These are phyloP conservation scores for Danio choprae DNA, from an alignment of 2,797 vertebrate genomes.

Conservation along the genomic window DNA sequence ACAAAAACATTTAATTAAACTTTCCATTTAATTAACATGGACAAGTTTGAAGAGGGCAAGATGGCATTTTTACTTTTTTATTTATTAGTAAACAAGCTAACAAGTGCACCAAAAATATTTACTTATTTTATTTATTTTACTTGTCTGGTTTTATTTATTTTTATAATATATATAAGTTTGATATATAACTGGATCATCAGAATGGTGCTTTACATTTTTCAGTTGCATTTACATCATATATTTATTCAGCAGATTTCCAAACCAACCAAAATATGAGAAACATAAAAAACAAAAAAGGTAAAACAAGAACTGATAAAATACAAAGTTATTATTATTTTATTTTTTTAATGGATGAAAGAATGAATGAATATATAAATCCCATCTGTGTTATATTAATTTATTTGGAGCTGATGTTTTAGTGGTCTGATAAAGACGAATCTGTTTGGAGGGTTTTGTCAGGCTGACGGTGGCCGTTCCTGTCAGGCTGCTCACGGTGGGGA, in stretches of 20 bases:
- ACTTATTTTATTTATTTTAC: too few relatives aligned
- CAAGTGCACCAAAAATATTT: too few relatives aligned
- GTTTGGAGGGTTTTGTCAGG: not conserved
- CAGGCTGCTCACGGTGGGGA: conserved; percentile 50
- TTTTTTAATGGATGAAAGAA: too few relatives aligned
- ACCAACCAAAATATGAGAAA: not conserved
- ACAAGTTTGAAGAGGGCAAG: too few relatives aligned
- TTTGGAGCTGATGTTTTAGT: not conserved
- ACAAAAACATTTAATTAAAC: too few relatives aligned
- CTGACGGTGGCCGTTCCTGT: conserved; percentile 19
- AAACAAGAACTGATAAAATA: not conserved
- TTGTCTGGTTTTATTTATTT: too few relatives aligned
- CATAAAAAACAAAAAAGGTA: not conserved
- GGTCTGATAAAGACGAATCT: not conserved
- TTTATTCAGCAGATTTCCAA: not conserved
- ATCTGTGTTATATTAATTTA: too few relatives aligned
- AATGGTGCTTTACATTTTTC: not conserved
- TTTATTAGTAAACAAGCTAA: too few relatives aligned
- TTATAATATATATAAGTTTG: too few relatives aligned
- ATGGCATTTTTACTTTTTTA: too few relatives aligned
- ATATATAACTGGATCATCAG: not conserved
- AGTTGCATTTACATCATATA: not conserved
- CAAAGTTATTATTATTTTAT: not conserved
- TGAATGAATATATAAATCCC: too few relatives aligned
- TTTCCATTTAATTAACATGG: too few relatives aligned